Evolutionary conservation across 2,113 vertebrate species (phyloP), one percentile per base, ranked within the genome.

Genomic region (Hydrolagus affinis): DNA sequence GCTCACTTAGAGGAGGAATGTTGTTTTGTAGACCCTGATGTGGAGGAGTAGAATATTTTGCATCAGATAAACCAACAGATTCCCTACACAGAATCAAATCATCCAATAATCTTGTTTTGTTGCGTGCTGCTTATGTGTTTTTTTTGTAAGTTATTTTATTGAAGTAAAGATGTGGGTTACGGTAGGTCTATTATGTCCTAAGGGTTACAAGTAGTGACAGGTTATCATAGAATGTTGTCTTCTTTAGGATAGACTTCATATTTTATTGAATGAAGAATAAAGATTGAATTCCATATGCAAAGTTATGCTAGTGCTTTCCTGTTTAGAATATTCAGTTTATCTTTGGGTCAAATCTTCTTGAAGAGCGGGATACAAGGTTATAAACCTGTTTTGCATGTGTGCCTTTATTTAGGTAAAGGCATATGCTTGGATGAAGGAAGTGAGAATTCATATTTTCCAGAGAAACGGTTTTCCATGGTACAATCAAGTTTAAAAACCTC

Each of bases 21-120:
- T 80, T 80, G 76, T 80, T 80, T 80, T 64, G 14, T 57, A 80
- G 64, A 64, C 23, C 6, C 14, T 62, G 76, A 64, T 23, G 14
- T 62, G 23, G 76, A 62, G 76, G 59, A 80, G 64, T 28, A n/a
- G 76, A 80, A 80, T 62, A 25, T 57, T 80, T 23, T 62, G 59
- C 76, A 23, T 80, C 64, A 80, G 76, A 80, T 80, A 80, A 80
- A 80, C n/a, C 59, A 80, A 57, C 76, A 78, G 30, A n/a, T 57
- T 77, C 76, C 76, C n/a, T 11, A 12, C 59, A 80, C 6, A 4
- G n/a, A 80, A 12, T 8, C 59, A 64, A 62, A 80, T 64, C 76
- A 80, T 25, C 7, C 0, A 80, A 60, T 28, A 23, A 80, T 80
- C 4, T 0, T 15, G 9, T 17, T 80, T 62, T 80, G 21, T 23